These are phyloP conservation scores for Meloidogyne exigua DNA, from an alignment of 1,140 invertebrate genomes.

Conservation along the genomic window DNA sequence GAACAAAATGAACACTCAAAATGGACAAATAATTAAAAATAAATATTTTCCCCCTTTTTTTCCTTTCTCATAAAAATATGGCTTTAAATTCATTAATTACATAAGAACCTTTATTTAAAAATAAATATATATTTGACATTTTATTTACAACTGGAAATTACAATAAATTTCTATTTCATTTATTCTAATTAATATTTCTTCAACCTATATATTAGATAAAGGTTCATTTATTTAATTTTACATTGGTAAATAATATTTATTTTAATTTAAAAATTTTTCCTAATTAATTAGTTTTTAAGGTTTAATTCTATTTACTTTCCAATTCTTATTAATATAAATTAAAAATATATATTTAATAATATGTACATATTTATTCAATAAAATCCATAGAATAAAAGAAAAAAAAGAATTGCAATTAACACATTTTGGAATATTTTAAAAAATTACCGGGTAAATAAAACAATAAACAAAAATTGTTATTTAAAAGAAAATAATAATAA, in stretches of 20 bases:
- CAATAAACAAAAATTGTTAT: background rate
- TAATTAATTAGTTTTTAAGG: too few species aligned
- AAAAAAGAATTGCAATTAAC: background rate
- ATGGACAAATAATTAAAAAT: background rate
- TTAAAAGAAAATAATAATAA: background rate
- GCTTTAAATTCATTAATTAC: background rate
- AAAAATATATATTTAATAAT: background rate
- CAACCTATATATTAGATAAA: too few species aligned
- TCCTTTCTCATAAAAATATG: background rate
- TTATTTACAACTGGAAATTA: too few species aligned
- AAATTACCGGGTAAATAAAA: slow-evolving; percentile 1
- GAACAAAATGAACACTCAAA: background rate
- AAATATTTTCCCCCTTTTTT: background rate
- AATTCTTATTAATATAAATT: too few species aligned
- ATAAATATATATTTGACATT: too few species aligned
- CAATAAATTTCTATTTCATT: too few species aligned
- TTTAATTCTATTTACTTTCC: too few species aligned
- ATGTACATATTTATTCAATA: background rate
- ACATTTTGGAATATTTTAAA: background rate
- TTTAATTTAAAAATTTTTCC: too few species aligned
- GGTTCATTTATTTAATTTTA: too few species aligned
- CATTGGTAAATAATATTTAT: too few species aligned
- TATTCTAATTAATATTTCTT: too few species aligned
- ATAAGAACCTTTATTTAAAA: background rate
- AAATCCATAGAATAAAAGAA: background rate